Evolutionary conservation across 2,888 invertebrate genomes (phyloP), one percentile per base, ranked within the genome.

Genomic region (Xanthorhoe designata): DNA sequence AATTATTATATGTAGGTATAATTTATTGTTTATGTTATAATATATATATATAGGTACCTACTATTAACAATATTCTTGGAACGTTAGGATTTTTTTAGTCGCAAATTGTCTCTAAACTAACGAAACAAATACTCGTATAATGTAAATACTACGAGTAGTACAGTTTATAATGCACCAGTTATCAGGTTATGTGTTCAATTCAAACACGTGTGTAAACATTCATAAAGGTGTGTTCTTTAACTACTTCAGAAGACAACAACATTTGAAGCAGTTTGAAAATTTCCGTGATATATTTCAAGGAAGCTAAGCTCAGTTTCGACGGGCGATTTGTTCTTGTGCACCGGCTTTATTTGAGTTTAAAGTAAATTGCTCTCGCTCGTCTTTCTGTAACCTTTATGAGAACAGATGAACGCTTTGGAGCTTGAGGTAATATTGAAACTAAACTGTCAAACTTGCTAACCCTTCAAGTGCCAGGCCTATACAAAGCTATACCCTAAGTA

Each of bases 261-360:
- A 53, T 58, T 66, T 38, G 49, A 56, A 51, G n/a, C 51, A 15
- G 58, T 61, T 61, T 52, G 56, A 35, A 50, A 57, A 66, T 53
- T 45, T 56, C 15, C 38, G 10, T 56, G 15, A 51, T 24, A 49
- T 56, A 50, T 55, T 51, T 45, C 32, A 53, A 56, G 19, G 50
- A 18, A 56, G 13, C 62, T 56, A 10, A 52, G 56, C 62, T 61
- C 63, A 62, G 66, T 55, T 58, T 55, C 51, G 73, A 65, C 71
- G 66, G 66, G 68, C 65, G 64, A 73, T 71, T 73, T 71, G 73
- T 73, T 64, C 47, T 49, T 53, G 38, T 61, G 66, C 19, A 49
- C 32, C 24, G 49, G 64, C 66, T 62, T 67, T 70, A 68, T 72
- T 72, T 68, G 66, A 67, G 64, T 69, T 70, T 29, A 60, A 58